Percentiles rank a stretch among this genome's conserved stretches.
phyloP scores from a whole-genome alignment of 2,113 vertebrate species.

The Aspidoscelis tigris region DNA sequence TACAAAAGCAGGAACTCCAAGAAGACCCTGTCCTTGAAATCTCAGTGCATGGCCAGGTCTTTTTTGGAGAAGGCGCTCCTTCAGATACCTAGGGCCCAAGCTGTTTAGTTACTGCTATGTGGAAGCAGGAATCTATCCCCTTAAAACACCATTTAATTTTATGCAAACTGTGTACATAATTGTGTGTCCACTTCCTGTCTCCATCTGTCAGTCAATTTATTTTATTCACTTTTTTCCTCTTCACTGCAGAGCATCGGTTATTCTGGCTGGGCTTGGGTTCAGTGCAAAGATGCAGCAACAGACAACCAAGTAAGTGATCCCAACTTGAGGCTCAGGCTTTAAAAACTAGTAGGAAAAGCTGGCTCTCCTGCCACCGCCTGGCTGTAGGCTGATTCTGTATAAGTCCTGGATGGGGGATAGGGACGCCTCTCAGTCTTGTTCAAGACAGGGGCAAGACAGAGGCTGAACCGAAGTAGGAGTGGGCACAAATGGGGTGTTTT shows the following conservation, averaged over 20 bases:
- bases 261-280: conserved; percentile 96
- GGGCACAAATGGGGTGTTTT: no score
- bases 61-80: no score
- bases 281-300: conserved; percentile 93
- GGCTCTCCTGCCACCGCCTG: not conserved
- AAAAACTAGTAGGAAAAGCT: not conserved
- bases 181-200: not conserved
- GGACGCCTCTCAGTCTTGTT: not conserved
- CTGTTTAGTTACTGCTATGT: no score
- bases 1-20: no score
- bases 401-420: no score
- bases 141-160: not conserved
- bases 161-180: not conserved
- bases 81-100: no score
- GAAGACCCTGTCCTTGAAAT: no score
- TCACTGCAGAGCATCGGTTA: conserved; percentile 87
- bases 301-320: conserved; percentile 87
- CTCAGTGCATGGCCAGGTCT: no score
- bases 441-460: not conserved
- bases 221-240: conserved; percentile 36
- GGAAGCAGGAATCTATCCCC: no score
- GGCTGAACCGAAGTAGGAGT: not conserved
- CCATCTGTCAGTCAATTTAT: not conserved
- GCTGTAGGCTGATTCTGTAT: not conserved
- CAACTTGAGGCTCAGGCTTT: not conserved